Evolutionary conservation across 2,113 vertebrate genomes (phyloP).

Genomic region (Coregonus clupeaformis): DNA sequence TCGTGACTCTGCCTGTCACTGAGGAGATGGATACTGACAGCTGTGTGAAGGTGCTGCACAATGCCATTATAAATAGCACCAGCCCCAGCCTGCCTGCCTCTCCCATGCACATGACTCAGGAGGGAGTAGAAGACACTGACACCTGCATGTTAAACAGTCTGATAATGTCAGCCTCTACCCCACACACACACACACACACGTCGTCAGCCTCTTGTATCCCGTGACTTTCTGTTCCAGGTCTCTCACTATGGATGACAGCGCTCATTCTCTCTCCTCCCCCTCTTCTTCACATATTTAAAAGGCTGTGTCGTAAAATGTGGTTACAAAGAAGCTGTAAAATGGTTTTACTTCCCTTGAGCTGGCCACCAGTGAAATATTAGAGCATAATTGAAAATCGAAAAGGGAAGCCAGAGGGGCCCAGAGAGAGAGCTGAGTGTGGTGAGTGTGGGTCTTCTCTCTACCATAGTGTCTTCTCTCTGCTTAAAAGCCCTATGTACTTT

Average conservation of each 20-base stretch:
- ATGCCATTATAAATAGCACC: constrained; percentile 16
- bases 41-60: constrained; percentile 45
- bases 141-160: too few species aligned
- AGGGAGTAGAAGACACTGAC: constrained; percentile 12
- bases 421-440: not conserved
- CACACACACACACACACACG: too few species aligned
- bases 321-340: constrained; percentile 34
- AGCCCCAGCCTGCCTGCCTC: constrained; percentile 1
- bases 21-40: constrained; percentile 49
- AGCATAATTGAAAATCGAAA: constrained; percentile 33
- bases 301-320: not conserved
- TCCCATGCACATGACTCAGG: not conserved
- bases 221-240: not conserved
- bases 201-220: too few species aligned
- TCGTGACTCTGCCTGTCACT: constrained; percentile 36
- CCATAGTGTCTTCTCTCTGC: constrained; percentile 28
- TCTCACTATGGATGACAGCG: too few species aligned
- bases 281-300: constrained; percentile 23
- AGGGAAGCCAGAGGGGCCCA: not conserved
- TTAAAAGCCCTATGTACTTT: constrained; percentile 35
- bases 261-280: not conserved
- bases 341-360: constrained; percentile 1
- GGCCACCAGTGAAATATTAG: constrained; percentile 20
- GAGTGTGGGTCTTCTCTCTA: constrained; percentile 39
- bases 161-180: too few species aligned